Base-by-base conservation (phyloP, 2,888 invertebrate genomes). In the Lycophotia porphyrea region DNA sequence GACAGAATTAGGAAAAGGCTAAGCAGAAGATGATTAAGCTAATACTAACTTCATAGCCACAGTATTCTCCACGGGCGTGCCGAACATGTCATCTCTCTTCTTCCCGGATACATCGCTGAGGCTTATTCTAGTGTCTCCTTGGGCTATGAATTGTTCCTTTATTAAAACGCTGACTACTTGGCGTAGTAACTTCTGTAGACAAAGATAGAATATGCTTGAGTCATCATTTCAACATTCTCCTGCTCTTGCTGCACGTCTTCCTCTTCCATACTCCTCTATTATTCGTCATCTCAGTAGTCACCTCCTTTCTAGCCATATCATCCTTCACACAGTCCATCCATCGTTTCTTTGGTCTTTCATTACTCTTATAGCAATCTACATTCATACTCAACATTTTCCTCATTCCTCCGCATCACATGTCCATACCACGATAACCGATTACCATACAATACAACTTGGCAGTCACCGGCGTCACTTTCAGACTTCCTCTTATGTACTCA, bases 61-160 rank as follows among this genome's bases (percentile, higher is more conserved):
- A 65, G 87, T 91, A 27, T 39, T 63, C n/a, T 63, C 63, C 18
- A 67, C 66, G 5, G 52, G 66, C 5, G 18, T 67, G 3, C 52
- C 66, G n/a, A 67, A 67, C 18, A n/a, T 24, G 5, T 49, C 34
- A 5, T 49, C n/a, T 34, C 3, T 49, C n/a, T 67, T 67, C 52
- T n/a, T 49, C n/a, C 49, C 66, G n/a, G 92, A 84, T 3, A 95
- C 93, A 42, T 96, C 94, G 24, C 87, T 86, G 21, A 93, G 87
- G 0, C 92, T 91, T 55, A 95, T 93, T 0, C 89, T 88, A 0
- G 90, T 65, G 55, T 93, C 92, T 0, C 92, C 93, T n/a, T 94
- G 92, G 0, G 94, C 91, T 77, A 94, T 92, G 76, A 89, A 95
- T 67, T 92, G 92, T 71, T 96, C 94, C 63, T 96, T 96, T 1